phyloP scores from a whole-genome alignment of 2,797 vertebrate genomes.

The Oreochromis grahami region DNA sequence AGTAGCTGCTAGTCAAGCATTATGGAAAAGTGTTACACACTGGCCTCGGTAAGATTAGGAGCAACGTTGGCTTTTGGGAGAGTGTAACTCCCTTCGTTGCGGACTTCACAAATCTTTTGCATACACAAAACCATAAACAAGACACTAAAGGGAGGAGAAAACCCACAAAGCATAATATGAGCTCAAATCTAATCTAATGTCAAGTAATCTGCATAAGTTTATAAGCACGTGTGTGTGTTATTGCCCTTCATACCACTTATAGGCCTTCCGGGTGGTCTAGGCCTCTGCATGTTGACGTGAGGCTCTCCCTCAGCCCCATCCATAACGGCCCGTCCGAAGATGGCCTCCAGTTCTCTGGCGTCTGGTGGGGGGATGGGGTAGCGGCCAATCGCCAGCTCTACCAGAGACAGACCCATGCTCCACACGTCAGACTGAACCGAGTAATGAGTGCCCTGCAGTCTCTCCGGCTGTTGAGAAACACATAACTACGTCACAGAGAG shows the following conservation, averaged over 20 bases:
- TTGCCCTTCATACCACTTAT: constrained; percentile 81
- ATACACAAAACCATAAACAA: not conserved
- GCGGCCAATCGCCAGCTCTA: constrained; percentile 94
- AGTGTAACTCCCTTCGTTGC: not conserved
- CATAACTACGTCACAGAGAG: constrained; percentile 65
- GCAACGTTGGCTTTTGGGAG: not conserved
- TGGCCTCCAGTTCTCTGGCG: constrained; percentile 91
- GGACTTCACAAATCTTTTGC: not conserved
- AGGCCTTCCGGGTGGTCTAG: constrained; percentile 88
- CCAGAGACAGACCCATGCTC: constrained; percentile 98
- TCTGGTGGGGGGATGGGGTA: constrained; percentile 97
- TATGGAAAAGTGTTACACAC: not conserved
- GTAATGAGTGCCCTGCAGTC: constrained; percentile 97
- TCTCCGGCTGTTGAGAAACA: constrained; percentile 87
- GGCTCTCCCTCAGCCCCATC: constrained; percentile 84
- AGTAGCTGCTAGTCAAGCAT: not conserved
- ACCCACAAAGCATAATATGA: not conserved
- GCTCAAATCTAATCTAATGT: not conserved
- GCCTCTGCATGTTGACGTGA: constrained; percentile 84
- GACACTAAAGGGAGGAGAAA: not conserved
- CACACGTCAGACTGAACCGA: constrained; percentile 98
- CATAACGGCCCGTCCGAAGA: constrained; percentile 86
- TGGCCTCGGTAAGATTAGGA: not conserved
- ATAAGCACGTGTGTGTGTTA: not conserved
- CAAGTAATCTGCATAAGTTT: not conserved